Base-by-base conservation (phyloP, 2,888 invertebrate genomes). In the Drosophila pseudotakahashii region DNA sequence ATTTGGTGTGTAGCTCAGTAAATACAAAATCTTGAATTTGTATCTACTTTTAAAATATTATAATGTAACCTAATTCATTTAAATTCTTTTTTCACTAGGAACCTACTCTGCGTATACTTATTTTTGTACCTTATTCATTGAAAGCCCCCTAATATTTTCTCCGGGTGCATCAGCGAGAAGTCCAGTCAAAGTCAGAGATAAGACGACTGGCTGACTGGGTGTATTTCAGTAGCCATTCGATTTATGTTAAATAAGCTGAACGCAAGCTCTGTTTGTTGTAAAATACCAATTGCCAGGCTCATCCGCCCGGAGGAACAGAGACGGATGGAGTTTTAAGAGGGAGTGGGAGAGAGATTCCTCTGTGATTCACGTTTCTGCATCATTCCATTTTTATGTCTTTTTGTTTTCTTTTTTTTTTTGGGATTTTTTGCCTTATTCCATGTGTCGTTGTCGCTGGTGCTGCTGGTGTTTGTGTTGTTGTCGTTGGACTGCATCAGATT, bases 241-340 rank as follows among this genome's bases (percentile, higher is more conserved):
- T 89, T 90, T 89, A 90, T 89, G 90, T 89, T 89, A 89, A 89
- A 89, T 90, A 89, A 84, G 84, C 81, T 59, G 74, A 77, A 81
- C 70, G 87, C 83, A 68, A 75, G 87, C 78, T 62, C 73, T 66
- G 81, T 74, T 84, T 84, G 78, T 84, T 85, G 88, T 88, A 84
- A 89, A 89, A 88, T 89, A 85, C 85, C 89, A 85, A 85, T 85
- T 85, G 85, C 82, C 64, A 64, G 64, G 59, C 47, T 47, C 30
- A 16, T 32, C 47, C 16, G 14, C 26, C 19, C 26, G 41, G 48
- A 52, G 52, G 13, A 48, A 47, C 48, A 54, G 41, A 30, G 36
- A 47, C 47, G 32, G 47, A 30, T 57, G 26, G 48, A 16, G 41
- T 16, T 23, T 23, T 9, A 50, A 7, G 23, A 32, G 39, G 26